These are phyloP conservation scores for Sebastes steindachneri DNA, from an alignment of 2,797 vertebrate species.

Conservation along the genomic window DNA sequence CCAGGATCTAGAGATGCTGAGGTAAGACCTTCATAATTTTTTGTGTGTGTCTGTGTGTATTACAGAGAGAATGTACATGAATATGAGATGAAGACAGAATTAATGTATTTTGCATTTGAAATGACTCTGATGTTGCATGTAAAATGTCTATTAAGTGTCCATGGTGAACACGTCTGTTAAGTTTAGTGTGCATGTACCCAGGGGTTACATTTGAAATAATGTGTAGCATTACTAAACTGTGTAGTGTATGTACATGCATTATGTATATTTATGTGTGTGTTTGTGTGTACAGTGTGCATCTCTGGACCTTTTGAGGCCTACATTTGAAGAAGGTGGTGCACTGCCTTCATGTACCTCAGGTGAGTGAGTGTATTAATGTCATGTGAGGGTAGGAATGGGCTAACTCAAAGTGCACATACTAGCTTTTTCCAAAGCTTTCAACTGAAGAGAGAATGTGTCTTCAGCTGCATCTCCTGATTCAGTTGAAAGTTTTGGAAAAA, in stretches of 20 bases:
- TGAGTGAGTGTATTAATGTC: conserved; percentile 38
- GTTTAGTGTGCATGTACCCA: not conserved
- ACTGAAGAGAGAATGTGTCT: not conserved
- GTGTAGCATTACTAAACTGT: not conserved
- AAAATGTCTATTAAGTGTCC: not conserved
- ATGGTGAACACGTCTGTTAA: not conserved
- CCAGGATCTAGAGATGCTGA: conserved; percentile 63
- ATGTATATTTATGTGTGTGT: not conserved
- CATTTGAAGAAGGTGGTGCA: conserved; percentile 31
- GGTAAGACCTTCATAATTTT: conserved; percentile 62
- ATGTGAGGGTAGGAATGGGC: not conserved
- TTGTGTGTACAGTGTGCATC: conserved; percentile 50
- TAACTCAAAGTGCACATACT: not conserved
- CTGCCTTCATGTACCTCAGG: conserved; percentile 53
- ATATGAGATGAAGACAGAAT: not conserved
- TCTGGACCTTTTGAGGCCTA: conserved; percentile 56
- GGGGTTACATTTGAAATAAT: not conserved
- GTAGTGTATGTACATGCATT: not conserved
- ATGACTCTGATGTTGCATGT: not conserved
- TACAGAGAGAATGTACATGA: not conserved
- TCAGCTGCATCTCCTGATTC: not conserved
- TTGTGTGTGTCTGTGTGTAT: conserved; percentile 1
- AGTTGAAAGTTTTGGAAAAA: not conserved
- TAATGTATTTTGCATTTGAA: not conserved
- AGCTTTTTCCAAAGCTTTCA: not conserved